Conservation (phyloP, 2,888 invertebrate species). For the Cosmia trapezina region DNA sequence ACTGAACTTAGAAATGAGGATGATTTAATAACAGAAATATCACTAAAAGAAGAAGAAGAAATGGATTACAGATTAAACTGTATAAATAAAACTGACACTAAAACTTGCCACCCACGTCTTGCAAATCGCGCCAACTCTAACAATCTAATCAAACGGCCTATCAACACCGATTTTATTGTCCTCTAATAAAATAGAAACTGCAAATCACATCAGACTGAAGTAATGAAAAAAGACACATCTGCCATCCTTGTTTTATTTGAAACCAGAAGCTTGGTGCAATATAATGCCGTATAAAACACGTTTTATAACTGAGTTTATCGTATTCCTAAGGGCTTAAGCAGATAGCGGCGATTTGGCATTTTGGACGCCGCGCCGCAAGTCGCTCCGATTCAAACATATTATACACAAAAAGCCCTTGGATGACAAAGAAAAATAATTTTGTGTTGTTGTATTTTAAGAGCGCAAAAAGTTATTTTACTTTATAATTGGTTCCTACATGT, state of each 20-base stretch:
- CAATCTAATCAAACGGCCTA: conserved; percentile 44
- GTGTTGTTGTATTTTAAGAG: no score
- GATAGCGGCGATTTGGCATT: conserved; percentile 23
- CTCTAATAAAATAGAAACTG: conserved; percentile 64
- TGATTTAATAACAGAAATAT: background rate
- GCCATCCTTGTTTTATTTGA: conserved; percentile 60
- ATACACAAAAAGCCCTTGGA: background rate
- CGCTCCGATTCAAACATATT: background rate
- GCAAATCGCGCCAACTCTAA: conserved; percentile 18
- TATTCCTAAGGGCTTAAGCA: conserved; percentile 47
- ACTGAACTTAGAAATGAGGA: background rate
- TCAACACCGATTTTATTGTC: conserved; percentile 53
- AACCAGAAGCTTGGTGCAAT: conserved; percentile 71
- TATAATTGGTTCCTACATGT: no score
- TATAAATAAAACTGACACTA: background rate
- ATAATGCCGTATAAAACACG: conserved; percentile 67
- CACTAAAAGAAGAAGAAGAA: no score
- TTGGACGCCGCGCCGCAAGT: no score
- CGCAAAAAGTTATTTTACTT: no score
- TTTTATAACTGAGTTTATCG: conserved; percentile 77
- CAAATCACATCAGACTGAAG: conserved; percentile 63
- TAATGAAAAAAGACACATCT: conserved; percentile 68
- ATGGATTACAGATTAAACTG: no score
- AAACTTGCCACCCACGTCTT: conserved; percentile 14
- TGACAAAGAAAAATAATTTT: no score